Conservation (phyloP, 1,140 invertebrate species). For the Hestina assimilis region DNA sequence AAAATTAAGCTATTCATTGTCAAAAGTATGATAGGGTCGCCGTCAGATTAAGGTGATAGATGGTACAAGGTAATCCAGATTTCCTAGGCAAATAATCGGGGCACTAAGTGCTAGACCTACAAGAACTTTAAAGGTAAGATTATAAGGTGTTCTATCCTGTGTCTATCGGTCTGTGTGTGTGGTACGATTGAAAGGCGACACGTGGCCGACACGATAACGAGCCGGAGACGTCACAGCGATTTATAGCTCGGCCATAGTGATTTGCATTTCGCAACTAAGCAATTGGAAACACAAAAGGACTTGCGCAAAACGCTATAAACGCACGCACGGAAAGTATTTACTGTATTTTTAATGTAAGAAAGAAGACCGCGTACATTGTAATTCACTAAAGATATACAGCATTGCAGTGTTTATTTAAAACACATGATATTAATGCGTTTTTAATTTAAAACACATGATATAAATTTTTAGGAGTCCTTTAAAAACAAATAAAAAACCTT, state of each 20-base stretch:
- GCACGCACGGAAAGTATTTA: neutral
- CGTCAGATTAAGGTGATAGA: slow-evolving; percentile 9
- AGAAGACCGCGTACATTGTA: too few species aligned
- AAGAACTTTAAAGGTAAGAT: neutral
- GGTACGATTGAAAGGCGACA: slow-evolving; percentile 19
- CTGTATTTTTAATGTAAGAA: neutral
- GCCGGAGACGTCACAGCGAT: slow-evolving; percentile 14
- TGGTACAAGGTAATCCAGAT: slow-evolving; percentile 7
- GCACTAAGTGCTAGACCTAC: slow-evolving; percentile 1
- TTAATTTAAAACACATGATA: too few species aligned
- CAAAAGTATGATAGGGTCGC: slow-evolving; percentile 10
- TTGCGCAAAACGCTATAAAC: neutral
- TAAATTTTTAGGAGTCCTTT: too few species aligned
- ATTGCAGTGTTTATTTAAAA: too few species aligned
- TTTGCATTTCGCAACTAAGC: slow-evolving; percentile 13
- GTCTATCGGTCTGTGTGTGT: neutral
- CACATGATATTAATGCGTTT: too few species aligned
- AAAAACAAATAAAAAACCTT: too few species aligned
- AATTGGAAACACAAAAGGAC: slow-evolving; percentile 4
- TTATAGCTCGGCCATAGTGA: slow-evolving; percentile 5
- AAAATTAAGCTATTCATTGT: slow-evolving; percentile 11
- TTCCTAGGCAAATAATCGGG: slow-evolving; percentile 5
- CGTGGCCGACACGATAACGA: slow-evolving; percentile 18
- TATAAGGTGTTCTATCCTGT: neutral
- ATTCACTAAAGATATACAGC: too few species aligned